These are phyloP conservation scores for Anas bernieri DNA, from an alignment of 2,797 vertebrate genomes.

Conservation along the genomic window DNA sequence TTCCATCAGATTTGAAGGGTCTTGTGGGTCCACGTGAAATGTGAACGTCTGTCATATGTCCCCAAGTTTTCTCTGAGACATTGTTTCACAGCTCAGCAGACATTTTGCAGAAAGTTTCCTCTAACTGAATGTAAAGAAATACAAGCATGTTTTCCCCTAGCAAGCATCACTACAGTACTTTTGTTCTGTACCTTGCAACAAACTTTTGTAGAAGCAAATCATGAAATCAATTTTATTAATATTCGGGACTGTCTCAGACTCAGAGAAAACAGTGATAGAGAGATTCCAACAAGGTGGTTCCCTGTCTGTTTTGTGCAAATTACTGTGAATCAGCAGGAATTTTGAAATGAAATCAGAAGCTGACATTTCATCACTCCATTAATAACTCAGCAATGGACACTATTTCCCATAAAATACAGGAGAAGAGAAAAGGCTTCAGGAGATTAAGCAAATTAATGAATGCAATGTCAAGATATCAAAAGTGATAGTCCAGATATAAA, in stretches of 20 bases:
- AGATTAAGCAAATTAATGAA: neutral
- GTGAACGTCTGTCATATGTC: rapidly evolving
- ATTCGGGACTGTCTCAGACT: neutral
- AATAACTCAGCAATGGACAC: neutral
- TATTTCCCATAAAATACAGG: neutral
- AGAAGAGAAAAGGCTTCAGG: neutral
- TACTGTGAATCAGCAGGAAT: neutral
- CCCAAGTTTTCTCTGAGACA: neutral
- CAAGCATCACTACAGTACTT: neutral
- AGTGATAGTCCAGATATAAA: neutral
- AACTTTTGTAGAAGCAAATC: neutral
- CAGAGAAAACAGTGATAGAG: neutral
- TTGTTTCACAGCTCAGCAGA: neutral
- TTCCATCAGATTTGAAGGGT: neutral
- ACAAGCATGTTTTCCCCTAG: neutral
- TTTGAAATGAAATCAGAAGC: neutral
- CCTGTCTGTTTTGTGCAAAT: neutral
- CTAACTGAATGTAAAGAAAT: neutral
- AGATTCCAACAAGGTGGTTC: neutral
- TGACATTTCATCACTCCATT: neutral
- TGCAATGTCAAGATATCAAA: neutral
- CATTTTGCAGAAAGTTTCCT: neutral
- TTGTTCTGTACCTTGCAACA: neutral
- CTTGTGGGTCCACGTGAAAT: neutral
- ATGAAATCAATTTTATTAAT: neutral